Percentiles rank a stretch among this genome's conserved stretches.
phyloP scores from a whole-genome alignment of 2,113 vertebrate species.

The Lagopus muta region DNA sequence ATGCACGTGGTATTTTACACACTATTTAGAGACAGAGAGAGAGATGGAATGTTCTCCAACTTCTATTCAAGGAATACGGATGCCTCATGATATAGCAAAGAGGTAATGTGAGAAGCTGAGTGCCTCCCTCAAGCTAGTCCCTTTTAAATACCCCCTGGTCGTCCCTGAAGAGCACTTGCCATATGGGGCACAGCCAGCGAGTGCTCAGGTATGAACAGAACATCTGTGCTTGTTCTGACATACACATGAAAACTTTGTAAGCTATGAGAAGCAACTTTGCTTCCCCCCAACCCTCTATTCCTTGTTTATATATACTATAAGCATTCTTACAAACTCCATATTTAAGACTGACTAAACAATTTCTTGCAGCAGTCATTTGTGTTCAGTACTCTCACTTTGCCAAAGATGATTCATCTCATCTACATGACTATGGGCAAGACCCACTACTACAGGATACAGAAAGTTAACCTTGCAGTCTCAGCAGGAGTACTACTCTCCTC shows the following conservation, averaged over 20 bases:
- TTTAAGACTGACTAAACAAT: background rate
- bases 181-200: background rate
- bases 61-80: conserved; percentile 70
- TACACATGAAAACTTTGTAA: background rate
- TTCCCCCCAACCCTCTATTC: too few relatives aligned
- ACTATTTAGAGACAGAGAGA: conserved; percentile 67
- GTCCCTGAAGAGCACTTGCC: background rate
- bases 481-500: background rate
- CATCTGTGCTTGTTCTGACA: background rate
- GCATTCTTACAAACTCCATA: background rate
- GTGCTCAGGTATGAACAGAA: background rate
- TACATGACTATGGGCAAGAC: background rate
- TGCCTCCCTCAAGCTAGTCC: conserved; percentile 38
- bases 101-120: conserved; percentile 50
- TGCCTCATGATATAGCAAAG: conserved; percentile 64
- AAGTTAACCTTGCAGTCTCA: background rate
- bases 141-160: conserved; percentile 19
- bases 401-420: background rate
- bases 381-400: background rate
- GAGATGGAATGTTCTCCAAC: conserved; percentile 66
- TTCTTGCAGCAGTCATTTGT: background rate
- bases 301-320: background rate
- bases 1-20: conserved; percentile 61
- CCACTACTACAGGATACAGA: background rate
- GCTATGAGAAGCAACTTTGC: background rate